A percentile compares a stretch with the other conserved stretches of the same genome.
Conservation (phyloP, 2,888 invertebrate species). For the Macrosiphum euphorbiae region DNA sequence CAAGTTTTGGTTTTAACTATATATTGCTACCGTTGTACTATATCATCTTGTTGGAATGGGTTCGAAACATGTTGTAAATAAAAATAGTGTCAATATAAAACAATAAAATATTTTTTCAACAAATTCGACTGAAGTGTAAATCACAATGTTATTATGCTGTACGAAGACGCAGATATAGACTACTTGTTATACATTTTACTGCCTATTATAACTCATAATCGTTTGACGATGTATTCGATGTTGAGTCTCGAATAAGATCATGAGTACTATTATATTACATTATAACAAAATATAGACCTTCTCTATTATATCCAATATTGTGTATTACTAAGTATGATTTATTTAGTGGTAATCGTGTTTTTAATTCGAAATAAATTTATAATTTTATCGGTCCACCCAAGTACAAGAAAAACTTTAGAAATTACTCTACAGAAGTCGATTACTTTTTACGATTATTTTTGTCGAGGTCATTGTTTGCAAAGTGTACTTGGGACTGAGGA, state of each 20-base stretch:
- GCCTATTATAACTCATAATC: not conserved
- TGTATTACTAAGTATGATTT: not conserved
- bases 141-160: not conserved
- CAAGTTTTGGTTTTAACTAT: not conserved
- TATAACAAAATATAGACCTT: not conserved
- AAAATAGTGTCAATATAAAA: not conserved
- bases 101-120: not conserved
- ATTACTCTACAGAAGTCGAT: not conserved
- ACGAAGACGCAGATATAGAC: not conserved
- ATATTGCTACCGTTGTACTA: not conserved
- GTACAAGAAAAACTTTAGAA: not conserved
- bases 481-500: not conserved
- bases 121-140: not conserved
- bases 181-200: not conserved
- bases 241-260: not conserved
- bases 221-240: not conserved
- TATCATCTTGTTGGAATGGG: not conserved
- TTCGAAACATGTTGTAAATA: not conserved
- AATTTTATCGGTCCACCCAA: not conserved
- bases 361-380: conserved; percentile 34
- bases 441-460: conserved; percentile 35
- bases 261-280: not conserved
- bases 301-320: not conserved
- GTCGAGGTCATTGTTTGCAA: not conserved
- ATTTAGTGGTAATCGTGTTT: conserved; percentile 1